Evolutionary conservation across 1,140 invertebrate species (phyloP), one percentile per base, ranked within the genome.

Genomic region (Teleopsis dalmanni): DNA sequence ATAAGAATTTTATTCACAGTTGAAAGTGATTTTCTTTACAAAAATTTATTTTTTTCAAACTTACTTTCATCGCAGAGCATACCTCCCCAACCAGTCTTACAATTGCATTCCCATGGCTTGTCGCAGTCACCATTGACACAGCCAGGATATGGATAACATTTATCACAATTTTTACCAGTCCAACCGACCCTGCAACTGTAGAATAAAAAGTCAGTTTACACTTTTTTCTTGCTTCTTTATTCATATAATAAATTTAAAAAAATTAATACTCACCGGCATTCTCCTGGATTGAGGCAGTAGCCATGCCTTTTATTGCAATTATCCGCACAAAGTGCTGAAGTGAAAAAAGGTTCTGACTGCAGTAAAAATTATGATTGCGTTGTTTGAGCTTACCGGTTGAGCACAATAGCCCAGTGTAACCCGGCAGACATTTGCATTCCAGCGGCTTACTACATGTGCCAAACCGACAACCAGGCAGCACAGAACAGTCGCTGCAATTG

Each of bases 51-150:
- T 10, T 27, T n/a, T 34, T 7, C 34, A 23, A 44, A 57, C 56
- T 58, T 37, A 70, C 83, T 88, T 81, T 91, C 85, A 63, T 91
- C 85, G 70, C 90, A 92, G 0, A 92, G 78, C 75, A 91, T 86
- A 41, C 88, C 89, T 16, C 88, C 85, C 88, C 88, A 92, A 37
- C 89, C 88, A 1, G 81, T 78, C 52, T 84, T 76, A 65, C 90
- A 93, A 57, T 82, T 81, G 64, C 90, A 93, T 62, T 91, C 87
- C 88, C 88, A 92, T n/a, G 88, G 88, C 22, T 82, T 76, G 59
- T 81, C 83, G 65, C 90, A 94, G 31, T 79, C 76, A 13, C 90
- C 90, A 66, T 92, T 83, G 27, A 82, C 81, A 60, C 89, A 93
- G 35, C 88, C 89, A 0, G 89, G 88, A 71, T 93, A 92, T 0